A percentile compares a stretch with the other conserved stretches of the same genome.
Evolutionary conservation across 2,888 invertebrate species (phyloP).

Genomic region (Seira musarum): DNA sequence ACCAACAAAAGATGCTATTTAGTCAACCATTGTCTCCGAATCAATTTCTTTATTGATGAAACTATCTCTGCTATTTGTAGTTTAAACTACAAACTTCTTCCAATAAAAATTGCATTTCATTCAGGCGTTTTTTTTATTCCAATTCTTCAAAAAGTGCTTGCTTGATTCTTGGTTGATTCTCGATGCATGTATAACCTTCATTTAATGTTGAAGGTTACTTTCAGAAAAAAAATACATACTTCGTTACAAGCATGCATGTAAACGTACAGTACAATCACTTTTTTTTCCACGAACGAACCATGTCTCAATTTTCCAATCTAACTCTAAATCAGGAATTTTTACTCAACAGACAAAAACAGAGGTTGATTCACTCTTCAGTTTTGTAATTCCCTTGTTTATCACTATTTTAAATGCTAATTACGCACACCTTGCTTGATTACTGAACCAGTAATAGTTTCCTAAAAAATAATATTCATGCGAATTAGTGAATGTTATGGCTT

Average conservation of each 20-base stretch:
- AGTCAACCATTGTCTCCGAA: slow-evolving; percentile 7
- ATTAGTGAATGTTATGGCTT: no score
- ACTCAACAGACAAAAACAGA: background rate
- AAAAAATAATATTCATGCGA: no score
- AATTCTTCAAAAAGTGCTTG: slow-evolving; percentile 2
- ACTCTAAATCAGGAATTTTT: background rate
- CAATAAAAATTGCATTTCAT: background rate
- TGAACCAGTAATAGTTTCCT: no score
- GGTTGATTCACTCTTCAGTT: background rate
- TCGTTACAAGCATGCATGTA: no score
- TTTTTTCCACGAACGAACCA: background rate
- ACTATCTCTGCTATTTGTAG: background rate
- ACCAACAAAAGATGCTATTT: background rate
- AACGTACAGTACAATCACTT: background rate
- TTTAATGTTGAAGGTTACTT: background rate
- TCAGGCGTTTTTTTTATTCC: background rate
- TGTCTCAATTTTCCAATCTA: background rate
- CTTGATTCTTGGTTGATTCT: background rate
- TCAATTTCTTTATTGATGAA: background rate
- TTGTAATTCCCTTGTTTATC: no score
- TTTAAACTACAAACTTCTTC: background rate
- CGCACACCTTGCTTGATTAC: no score
- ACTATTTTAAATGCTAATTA: no score
- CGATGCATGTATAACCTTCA: background rate
- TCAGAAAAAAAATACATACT: background rate